Evolutionary conservation across 92 coral and sea anemone genomes (phyloP), one percentile per base, ranked within the genome.

Genomic region (Muricea muricata): DNA sequence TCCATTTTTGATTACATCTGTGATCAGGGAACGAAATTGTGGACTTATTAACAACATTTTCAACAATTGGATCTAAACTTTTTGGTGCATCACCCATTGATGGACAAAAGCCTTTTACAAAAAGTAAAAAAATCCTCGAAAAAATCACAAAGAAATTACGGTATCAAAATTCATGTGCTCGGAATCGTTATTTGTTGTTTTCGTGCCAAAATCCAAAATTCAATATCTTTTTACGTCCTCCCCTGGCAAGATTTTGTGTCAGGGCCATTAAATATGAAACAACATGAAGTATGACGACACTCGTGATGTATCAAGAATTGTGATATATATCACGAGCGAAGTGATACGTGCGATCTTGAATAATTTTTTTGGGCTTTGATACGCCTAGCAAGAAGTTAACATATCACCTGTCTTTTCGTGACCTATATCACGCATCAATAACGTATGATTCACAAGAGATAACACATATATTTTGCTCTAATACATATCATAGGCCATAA

Each of bases 1-100:
- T n/a, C n/a, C n/a, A n/a, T n/a, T n/a, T n/a, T n/a, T n/a, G n/a
- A 65, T 33, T 23, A 65, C 72, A 65, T 65, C 33, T 13, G 72
- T 65, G 28, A 65, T 65, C 13, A 65, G 33, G 6, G 34, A 28
- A 5, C 72, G 72, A 65, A 65, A 65, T 34, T 65, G 72, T 33
- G 31, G 72, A 33, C 33, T 13, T 18, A n/a, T 28, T 65, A 11
- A 65, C 72, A 13, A 65, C 72, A 15, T 65, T 65, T 65, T 65
- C 72, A 17, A 65, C 72, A 20, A 25, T 65, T 23, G 72, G 28
- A 11, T 65, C 33, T 28, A 65, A 6, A 65, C 33, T 33, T 2
- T 26, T 65, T 11, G 72, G 7, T 5, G 2, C 15, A 3, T 33
- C 30, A 34, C 50, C 50, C 50, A 42, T 42, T 42, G 7, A 7